Conservation (phyloP, 1,140 invertebrate genomes). For the Pinna nobilis region DNA sequence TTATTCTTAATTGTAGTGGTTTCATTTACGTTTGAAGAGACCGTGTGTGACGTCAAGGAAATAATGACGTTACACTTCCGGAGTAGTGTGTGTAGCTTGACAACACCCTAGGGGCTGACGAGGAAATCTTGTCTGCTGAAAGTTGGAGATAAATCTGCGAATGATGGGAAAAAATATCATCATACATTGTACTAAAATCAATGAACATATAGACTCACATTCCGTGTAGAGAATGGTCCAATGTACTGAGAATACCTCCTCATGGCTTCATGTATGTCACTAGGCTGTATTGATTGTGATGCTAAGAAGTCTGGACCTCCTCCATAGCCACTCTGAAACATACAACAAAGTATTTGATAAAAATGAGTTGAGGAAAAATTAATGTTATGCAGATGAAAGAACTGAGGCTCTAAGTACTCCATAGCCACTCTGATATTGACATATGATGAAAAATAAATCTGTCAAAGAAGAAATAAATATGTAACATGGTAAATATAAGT, state of each 20-base stretch:
- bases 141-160: not conserved
- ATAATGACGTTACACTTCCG: not conserved
- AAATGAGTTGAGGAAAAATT: no score
- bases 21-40: not conserved
- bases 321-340: slow-evolving; percentile 56
- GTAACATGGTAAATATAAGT: no score
- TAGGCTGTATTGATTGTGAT: slow-evolving; percentile 75
- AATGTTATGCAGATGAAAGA: no score
- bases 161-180: not conserved
- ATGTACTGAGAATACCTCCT: slow-evolving; percentile 75
- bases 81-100: not conserved
- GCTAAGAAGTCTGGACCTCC: slow-evolving; percentile 51
- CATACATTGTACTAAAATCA: not conserved
- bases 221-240: slow-evolving; percentile 72
- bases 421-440: no score
- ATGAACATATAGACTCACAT: slow-evolving; percentile 46
- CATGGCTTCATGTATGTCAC: slow-evolving; percentile 79
- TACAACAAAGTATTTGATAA: no score
- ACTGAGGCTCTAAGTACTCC: no score
- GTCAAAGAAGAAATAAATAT: no score
- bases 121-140: not conserved
- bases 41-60: not conserved
- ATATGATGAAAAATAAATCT: no score
- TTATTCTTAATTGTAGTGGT: no score
- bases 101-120: not conserved